Evolutionary conservation across 2,113 vertebrate species (phyloP).

Genomic region (Rhodinocichla rosea): DNA sequence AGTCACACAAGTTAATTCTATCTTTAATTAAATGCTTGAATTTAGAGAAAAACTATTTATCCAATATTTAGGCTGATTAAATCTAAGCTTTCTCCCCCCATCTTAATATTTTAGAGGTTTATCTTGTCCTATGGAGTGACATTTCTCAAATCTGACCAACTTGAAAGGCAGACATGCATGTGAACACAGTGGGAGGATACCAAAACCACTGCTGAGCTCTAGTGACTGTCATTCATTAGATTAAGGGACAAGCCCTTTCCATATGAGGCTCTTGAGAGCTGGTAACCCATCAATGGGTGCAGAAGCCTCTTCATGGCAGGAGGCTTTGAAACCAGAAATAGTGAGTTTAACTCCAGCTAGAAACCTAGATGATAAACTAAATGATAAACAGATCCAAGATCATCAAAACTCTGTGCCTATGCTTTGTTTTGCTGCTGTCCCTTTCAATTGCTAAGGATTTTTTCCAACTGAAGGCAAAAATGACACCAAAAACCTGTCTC

Average conservation of each 20-base stretch:
- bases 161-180: background rate
- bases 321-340: background rate
- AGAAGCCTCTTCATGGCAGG: background rate
- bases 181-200: background rate
- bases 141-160: background rate
- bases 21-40: background rate
- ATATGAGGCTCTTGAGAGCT: background rate
- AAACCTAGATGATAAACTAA: background rate
- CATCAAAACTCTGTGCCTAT: background rate
- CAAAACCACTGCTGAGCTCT: background rate
- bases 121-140: background rate
- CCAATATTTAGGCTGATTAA: background rate
- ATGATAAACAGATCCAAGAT: background rate
- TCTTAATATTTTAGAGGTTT: background rate
- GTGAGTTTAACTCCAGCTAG: background rate
- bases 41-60: background rate
- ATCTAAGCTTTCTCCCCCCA: accelerated
- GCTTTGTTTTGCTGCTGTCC: background rate
- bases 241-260: background rate
- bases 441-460: background rate
- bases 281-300: background rate
- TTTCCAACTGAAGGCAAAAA: background rate
- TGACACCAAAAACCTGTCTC: background rate
- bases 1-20: background rate
- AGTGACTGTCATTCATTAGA: background rate